Evolutionary conservation across 2,888 invertebrate genomes (phyloP), one percentile per base, ranked within the genome.

Genomic region (Caenorhabditis sinica): DNA sequence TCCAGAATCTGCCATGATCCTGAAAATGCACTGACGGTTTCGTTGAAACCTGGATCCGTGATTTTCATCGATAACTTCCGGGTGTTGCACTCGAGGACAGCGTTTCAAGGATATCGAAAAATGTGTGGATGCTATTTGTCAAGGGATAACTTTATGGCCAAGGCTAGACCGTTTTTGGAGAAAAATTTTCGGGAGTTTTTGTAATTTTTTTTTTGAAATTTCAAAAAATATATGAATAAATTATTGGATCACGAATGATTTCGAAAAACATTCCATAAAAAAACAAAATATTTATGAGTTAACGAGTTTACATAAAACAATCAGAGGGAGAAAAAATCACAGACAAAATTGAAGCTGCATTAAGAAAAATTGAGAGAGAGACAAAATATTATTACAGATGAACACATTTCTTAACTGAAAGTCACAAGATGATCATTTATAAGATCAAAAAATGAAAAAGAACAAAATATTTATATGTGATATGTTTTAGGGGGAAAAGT

Each of bases 31-130:
- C 49, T 91, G 15, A 58, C 74, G 23, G 74, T 93, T 15, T 89
- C 89, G 43, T 89, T 94, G 28, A 91, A 92, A 53, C 96, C 96
- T 76, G 96, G 96, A 28, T 94, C 94, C 17, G 95, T 96, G 13
- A 93, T 96, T 86, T 95, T 95, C 69, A 94, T 96, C 89, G 96
- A 96, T 91, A 96, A 96, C 93, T 96, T 95, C 95, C 94, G 96
- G 73, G 94, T 96, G 1, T 93, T 96, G 1, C 96, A 96, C 90
- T 96, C 96, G 0, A 94, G 96, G 65, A 94, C 95, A 0, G 94
- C 94, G 0, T 96, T 95, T 91, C 79, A 90, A 0, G 96, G 96
- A 0, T 93, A 93, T 9, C 94, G 96, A 53, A 93, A 94, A 25
- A 94, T 96, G 90, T 94, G 95, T 71, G 96, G 96, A 0, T 95